Percentiles rank a stretch among this genome's conserved stretches.
Conservation (phyloP, 2,113 vertebrate species). For the Balaeniceps rex region DNA sequence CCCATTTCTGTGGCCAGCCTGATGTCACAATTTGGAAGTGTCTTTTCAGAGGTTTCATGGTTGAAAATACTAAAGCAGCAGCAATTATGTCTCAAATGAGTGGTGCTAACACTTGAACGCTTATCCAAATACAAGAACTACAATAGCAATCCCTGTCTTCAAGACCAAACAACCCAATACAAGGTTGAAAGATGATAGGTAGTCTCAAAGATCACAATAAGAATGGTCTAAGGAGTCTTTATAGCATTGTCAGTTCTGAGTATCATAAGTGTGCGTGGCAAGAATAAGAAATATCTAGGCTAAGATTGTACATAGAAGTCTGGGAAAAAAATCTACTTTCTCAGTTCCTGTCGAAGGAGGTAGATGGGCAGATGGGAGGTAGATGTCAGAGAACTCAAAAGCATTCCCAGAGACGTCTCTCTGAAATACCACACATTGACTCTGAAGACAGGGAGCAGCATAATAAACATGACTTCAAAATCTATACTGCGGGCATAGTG, state of each 20-base stretch:
- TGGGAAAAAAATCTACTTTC: not conserved
- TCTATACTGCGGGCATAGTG: not conserved
- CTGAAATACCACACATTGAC: not conserved
- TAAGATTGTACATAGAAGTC: not conserved
- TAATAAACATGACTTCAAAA: not conserved
- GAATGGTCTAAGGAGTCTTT: not conserved
- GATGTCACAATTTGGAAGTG: not conserved
- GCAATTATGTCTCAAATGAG: not conserved
- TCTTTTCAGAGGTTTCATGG: not conserved
- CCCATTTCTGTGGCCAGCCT: not conserved
- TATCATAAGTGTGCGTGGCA: not conserved
- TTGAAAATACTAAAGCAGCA: not conserved
- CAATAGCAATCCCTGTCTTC: not conserved
- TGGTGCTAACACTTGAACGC: accelerated
- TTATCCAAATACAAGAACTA: not conserved
- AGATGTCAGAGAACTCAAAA: not conserved
- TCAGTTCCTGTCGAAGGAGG: not conserved
- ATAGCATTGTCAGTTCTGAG: not conserved
- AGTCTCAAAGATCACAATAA: not conserved
- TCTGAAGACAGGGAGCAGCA: not conserved
- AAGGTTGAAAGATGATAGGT: not conserved
- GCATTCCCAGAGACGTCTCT: not conserved
- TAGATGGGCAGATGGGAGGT: too few relatives aligned
- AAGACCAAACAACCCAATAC: not conserved
- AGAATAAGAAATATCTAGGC: not conserved